Evolutionary conservation across 2,888 invertebrate species (phyloP), one percentile per base, ranked within the genome.

Genomic region (Cotesia congregata): DNA sequence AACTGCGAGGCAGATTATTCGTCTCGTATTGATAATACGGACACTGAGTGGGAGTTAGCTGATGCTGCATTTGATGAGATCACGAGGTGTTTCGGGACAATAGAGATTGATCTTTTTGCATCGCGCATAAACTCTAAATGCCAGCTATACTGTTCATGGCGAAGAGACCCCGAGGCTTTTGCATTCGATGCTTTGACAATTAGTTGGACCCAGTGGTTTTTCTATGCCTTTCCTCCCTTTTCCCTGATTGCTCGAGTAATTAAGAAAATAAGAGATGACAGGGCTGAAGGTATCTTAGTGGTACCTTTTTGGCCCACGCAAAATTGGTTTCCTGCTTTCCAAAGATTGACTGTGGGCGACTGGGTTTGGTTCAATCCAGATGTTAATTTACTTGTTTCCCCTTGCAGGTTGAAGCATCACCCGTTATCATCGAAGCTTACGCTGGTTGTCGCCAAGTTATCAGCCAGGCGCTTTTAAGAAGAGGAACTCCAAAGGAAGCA

Each of bases 211-310:
- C 62, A 74, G 39, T 77, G 71, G 38, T 77, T 65, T 61, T 72
- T 69, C 41, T 79, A 79, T 15, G 73, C 78, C n/a, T 79, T 79
- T 50, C 78, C 78, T 6, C 75, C 78, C 1, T 78, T 79, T 12
- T 76, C 79, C 1, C 3, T 76, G 9, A 72, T 79, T 5, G 30
- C 69, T 2, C 40, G 75, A 5, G 72, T 72, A 20, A 15, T 77
- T 20, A 3, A 40, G 15, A 79, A 78, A 68, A 67, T 79, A 39
- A 50, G 38, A 50, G 59, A 64, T 39, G 84, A 86, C 17, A 81
- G 74, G 72, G 83, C 85, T 1, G 77, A 78, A 61, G 85, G 83
- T 1, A 83, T 85, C 67, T 62, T 86, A 38, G 82, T 86, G n/a
- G 82, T 83, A n/a, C 85, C 82, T 38, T 67, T 69, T 30, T 85